These are phyloP conservation scores for Danaus plexippus DNA, from an alignment of 1,140 invertebrate species.

Conservation along the genomic window DNA sequence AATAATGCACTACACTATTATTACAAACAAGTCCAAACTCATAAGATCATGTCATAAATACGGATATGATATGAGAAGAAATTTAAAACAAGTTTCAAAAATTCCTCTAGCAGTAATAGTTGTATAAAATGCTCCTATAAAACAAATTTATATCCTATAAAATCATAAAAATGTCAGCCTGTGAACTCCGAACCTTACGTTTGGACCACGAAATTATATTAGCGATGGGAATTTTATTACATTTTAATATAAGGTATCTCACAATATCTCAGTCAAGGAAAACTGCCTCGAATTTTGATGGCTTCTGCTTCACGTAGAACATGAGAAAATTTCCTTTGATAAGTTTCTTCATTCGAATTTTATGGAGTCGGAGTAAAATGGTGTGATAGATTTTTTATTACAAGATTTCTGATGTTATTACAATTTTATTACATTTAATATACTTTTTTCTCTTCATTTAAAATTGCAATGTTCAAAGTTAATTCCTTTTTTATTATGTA, in stretches of 20 bases:
- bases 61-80: not conserved
- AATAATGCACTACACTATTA: too few species aligned
- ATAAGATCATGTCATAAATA: not conserved
- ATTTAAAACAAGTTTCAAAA: conserved; percentile 1
- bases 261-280: conserved; percentile 44
- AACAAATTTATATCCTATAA: conserved; percentile 17
- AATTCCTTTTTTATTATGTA: too few species aligned
- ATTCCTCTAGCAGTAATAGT: conserved; percentile 5
- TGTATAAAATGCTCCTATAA: conserved; percentile 12
- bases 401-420: conserved; percentile 28
- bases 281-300: conserved; percentile 53
- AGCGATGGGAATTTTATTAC: conserved; percentile 60
- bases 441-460: too few species aligned
- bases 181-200: conserved; percentile 28
- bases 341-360: conserved; percentile 42
- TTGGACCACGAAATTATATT: conserved; percentile 53
- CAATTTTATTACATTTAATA: conserved; percentile 21
- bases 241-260: conserved; percentile 65
- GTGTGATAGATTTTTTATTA: conserved; percentile 32
- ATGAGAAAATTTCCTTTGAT: conserved; percentile 39
- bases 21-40: too few species aligned
- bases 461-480: too few species aligned
- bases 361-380: conserved; percentile 35
- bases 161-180: conserved; percentile 17
- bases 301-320: conserved; percentile 37